These are phyloP conservation scores for Heliconius charithonia DNA, from an alignment of 2,888 invertebrate genomes.

Conservation along the genomic window DNA sequence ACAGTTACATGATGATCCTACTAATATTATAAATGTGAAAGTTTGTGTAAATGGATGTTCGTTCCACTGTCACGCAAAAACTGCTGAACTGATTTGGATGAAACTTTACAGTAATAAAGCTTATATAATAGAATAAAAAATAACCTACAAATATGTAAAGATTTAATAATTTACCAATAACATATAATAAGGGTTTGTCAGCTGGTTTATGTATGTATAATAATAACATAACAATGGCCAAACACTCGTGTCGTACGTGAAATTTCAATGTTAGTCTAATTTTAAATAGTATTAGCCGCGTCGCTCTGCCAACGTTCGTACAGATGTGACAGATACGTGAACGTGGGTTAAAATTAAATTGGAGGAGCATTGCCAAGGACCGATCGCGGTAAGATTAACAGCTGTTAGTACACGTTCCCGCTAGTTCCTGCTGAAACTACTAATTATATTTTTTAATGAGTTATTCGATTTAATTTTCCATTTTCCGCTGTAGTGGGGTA, in stretches of 20 bases:
- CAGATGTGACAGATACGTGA: constrained; percentile 75
- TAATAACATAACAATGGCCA: constrained; percentile 47
- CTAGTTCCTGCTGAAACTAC: background rate
- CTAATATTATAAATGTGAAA: too few relatives aligned
- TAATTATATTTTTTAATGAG: background rate
- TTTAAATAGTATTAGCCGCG: constrained; percentile 56
- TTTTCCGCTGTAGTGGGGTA: too few relatives aligned
- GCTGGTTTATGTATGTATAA: background rate
- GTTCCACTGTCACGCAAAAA: too few relatives aligned
- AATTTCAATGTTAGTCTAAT: constrained; percentile 71
- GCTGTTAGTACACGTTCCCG: background rate
- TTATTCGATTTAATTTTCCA: background rate
- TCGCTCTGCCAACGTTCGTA: constrained; percentile 72
- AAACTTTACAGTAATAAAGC: too few relatives aligned
- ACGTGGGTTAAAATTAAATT: constrained; percentile 78
- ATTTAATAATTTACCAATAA: too few relatives aligned
- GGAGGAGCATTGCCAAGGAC: constrained; percentile 80
- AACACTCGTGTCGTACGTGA: constrained; percentile 50
- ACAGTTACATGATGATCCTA: too few relatives aligned
- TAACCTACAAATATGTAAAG: too few relatives aligned
- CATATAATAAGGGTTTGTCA: too few relatives aligned
- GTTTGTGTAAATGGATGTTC: too few relatives aligned
- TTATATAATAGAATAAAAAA: too few relatives aligned
- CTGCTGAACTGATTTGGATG: too few relatives aligned
- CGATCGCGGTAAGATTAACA: constrained; percentile 36